Evolutionary conservation across 1,140 invertebrate species (phyloP).

Genomic region (Drosophila sproati): DNA sequence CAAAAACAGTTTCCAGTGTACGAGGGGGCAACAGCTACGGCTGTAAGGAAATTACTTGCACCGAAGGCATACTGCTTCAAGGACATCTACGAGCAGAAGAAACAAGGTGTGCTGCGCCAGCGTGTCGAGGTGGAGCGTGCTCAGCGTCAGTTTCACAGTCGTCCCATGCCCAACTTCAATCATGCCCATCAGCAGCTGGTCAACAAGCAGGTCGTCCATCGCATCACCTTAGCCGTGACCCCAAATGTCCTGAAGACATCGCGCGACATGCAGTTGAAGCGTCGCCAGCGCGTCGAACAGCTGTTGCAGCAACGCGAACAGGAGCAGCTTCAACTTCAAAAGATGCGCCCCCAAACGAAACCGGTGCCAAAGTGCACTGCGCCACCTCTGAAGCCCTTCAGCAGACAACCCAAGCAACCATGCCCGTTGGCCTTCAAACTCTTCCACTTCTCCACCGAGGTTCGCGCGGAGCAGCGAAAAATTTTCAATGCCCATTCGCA

Average conservation of each 20-base stretch:
- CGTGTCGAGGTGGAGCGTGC: slow-evolving; percentile 44
- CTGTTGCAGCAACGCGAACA: slow-evolving; percentile 28
- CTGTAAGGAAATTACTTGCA: neutral
- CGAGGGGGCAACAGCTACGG: neutral
- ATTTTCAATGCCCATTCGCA: slow-evolving; percentile 40
- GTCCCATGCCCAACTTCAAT: slow-evolving; percentile 65
- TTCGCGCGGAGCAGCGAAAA: slow-evolving; percentile 56
- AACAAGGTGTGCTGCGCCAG: slow-evolving; percentile 34
- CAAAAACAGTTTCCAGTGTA: slow-evolving; percentile 2
- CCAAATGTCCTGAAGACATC: slow-evolving; percentile 63
- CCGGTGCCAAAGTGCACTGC: slow-evolving; percentile 13
- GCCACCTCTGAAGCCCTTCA: slow-evolving; percentile 22
- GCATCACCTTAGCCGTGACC: slow-evolving; percentile 54
- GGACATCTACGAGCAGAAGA: slow-evolving; percentile 62
- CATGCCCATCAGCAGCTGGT: slow-evolving; percentile 42
- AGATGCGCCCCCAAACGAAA: slow-evolving; percentile 9
- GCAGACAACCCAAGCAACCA: neutral
- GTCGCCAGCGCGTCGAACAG: slow-evolving; percentile 28
- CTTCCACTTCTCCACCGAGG: slow-evolving; percentile 46
- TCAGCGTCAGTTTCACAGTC: slow-evolving; percentile 62
- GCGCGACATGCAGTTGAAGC: slow-evolving; percentile 25
- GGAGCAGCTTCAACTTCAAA: slow-evolving; percentile 8
- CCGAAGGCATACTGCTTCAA: slow-evolving; percentile 63
- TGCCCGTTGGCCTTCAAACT: slow-evolving; percentile 36
- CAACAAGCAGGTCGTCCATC: slow-evolving; percentile 27